phyloP scores from a whole-genome alignment of 2,888 invertebrate species.

The Caenorhabditis afra region DNA sequence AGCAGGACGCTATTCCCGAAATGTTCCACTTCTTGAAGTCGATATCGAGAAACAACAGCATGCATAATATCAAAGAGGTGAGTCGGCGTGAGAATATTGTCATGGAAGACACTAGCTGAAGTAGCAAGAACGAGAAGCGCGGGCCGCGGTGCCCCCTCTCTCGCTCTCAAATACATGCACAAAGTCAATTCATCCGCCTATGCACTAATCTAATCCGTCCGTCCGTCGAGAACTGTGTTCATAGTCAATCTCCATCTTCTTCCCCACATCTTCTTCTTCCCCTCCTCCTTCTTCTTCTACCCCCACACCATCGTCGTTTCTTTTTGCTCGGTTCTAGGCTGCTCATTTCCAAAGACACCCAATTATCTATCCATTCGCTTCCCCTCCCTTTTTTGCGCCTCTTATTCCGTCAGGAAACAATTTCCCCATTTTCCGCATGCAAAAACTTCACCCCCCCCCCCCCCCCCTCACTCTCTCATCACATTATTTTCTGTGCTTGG shows the following conservation, averaged over 20 bases:
- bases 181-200: no score
- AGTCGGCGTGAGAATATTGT: background rate
- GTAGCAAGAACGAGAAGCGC: no score
- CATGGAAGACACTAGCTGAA: background rate
- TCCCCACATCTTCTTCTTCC: no score
- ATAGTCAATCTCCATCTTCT: slow-evolving; percentile 24
- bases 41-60: slow-evolving; percentile 46
- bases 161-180: no score
- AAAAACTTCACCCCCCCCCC: slow-evolving; percentile 12
- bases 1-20: no score
- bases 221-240: slow-evolving; percentile 40
- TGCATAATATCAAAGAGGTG: slow-evolving; percentile 49
- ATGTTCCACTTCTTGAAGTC: slow-evolving; percentile 49
- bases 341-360: slow-evolving; percentile 46
- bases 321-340: no score
- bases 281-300: no score
- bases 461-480: no score
- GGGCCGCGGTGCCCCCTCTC: no score
- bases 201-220: slow-evolving; percentile 47
- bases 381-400: slow-evolving; percentile 22
- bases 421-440: slow-evolving; percentile 15
- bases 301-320: no score
- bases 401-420: slow-evolving; percentile 31
- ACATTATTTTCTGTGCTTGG: slow-evolving; percentile 34
- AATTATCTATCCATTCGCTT: slow-evolving; percentile 22